Conservation (phyloP, 2,113 vertebrate genomes). For the Reinhardtius hippoglossoides region DNA sequence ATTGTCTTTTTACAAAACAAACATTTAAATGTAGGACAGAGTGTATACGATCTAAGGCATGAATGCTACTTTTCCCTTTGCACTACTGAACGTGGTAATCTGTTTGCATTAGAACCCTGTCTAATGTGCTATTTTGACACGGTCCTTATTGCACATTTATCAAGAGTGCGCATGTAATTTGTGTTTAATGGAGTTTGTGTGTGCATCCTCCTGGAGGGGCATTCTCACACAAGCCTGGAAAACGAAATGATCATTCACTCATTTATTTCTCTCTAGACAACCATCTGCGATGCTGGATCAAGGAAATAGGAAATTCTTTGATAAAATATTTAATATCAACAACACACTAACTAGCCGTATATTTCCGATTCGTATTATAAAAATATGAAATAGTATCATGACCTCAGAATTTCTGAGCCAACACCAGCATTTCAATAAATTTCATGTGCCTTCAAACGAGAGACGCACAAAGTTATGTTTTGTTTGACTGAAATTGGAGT, state of each 20-base stretch:
- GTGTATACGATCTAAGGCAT: background rate
- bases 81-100: slow-evolving; percentile 24
- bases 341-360: background rate
- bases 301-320: slow-evolving; percentile 8
- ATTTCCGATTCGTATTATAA: background rate
- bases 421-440: background rate
- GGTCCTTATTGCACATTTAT: slow-evolving; percentile 35
- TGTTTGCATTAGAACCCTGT: slow-evolving; percentile 23
- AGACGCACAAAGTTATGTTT: slow-evolving; percentile 5
- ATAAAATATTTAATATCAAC: slow-evolving; percentile 31
- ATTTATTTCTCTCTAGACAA: background rate
- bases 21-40: slow-evolving; percentile 23
- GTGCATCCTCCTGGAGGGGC: background rate
- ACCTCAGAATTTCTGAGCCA: background rate
- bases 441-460: slow-evolving; percentile 17
- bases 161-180: slow-evolving; percentile 39
- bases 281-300: background rate
- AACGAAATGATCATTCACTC: slow-evolving; percentile 19
- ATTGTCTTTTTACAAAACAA: slow-evolving; percentile 31
- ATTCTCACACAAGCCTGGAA: slow-evolving; percentile 3
- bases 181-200: slow-evolving; percentile 25
- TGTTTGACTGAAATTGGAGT: slow-evolving; percentile 6
- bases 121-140: slow-evolving; percentile 34
- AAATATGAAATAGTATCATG: background rate
- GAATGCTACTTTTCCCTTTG: slow-evolving; percentile 10